Evolutionary conservation across 92 coral and sea anemone species (phyloP), one percentile per base, ranked within the genome.

Genomic region (Actinostola sp.): DNA sequence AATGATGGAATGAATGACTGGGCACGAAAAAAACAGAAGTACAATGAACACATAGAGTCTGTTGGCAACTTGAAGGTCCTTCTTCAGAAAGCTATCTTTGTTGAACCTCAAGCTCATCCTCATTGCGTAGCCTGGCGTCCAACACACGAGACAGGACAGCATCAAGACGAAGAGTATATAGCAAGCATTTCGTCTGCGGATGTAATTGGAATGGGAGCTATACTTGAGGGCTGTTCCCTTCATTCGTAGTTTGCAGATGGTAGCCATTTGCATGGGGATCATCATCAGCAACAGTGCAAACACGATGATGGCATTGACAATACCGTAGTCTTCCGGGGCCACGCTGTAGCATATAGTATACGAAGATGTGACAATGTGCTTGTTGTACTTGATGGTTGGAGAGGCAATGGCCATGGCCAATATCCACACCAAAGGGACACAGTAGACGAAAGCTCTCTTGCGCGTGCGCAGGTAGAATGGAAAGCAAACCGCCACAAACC

Each of bases 401-500:
- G 72, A 38, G 8, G 72, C 19, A 0, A 63, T 7, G 20, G 60
- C 77, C 0, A 82, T n/a, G 2, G 92, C 83, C 23, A 86, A 30
- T 38, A 86, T 46, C 92, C 92, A 86, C 10, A 79, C 84, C 15
- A 52, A 2, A 3, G 65, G 72, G 20, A 75, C 41, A 13, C 60
- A 48, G 42, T 66, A 71, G 43, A 65, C 41, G 50, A 66, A 77
- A 31, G 61, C 51, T 50, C 61, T 75, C 41, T 77, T 81, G 4
- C 84, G 82, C 32, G 68, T 72, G 17, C 90, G 92, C 4, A 91
- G 57, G 49, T 73, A 77, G 59, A 91, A 80, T 0, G 97, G 97
- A 42, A 87, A 87, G 75, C 92, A 79, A 32, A 91, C 85, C 32
- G 86, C 86, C 35, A 87, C 65, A 56, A 87, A 91, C 48, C 88